phyloP scores from a whole-genome alignment of 1,140 invertebrate species.

The Paraescarpia echinospica region DNA sequence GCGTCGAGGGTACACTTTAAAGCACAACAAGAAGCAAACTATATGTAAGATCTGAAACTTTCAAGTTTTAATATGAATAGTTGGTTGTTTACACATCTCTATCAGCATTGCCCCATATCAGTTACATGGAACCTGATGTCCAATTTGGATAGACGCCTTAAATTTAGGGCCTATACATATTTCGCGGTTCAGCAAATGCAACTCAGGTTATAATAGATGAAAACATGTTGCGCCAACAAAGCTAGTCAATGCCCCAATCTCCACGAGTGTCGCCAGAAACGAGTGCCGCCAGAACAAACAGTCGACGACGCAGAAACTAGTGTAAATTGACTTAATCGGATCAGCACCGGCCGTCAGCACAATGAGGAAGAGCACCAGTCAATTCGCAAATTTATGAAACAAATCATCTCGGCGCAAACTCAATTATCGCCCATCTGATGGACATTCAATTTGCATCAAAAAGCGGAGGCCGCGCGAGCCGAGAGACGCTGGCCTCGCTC shows the following conservation, averaged over 20 bases:
- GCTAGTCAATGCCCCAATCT: too few species aligned
- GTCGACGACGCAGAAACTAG: not conserved
- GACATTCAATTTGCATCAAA: constrained; percentile 6
- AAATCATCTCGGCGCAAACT: constrained; percentile 14
- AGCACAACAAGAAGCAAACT: not conserved
- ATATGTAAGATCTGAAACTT: not conserved
- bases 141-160: too few species aligned
- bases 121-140: not conserved
- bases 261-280: not conserved
- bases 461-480: not conserved
- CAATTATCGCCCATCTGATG: not conserved
- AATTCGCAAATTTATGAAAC: constrained; percentile 20
- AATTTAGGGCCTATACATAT: too few species aligned
- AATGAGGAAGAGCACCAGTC: constrained; percentile 14
- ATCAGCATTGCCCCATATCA: not conserved
- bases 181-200: not conserved
- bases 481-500: not conserved
- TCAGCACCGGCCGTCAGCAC: constrained; percentile 12
- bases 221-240: too few species aligned
- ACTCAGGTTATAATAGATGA: not conserved
- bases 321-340: constrained; percentile 6
- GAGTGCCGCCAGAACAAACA: not conserved
- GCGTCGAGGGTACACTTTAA: not conserved
- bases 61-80: not conserved
- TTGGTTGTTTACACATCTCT: not conserved